Conservation (phyloP, 2,113 vertebrate genomes). For the Oreotrochilus melanogaster region DNA sequence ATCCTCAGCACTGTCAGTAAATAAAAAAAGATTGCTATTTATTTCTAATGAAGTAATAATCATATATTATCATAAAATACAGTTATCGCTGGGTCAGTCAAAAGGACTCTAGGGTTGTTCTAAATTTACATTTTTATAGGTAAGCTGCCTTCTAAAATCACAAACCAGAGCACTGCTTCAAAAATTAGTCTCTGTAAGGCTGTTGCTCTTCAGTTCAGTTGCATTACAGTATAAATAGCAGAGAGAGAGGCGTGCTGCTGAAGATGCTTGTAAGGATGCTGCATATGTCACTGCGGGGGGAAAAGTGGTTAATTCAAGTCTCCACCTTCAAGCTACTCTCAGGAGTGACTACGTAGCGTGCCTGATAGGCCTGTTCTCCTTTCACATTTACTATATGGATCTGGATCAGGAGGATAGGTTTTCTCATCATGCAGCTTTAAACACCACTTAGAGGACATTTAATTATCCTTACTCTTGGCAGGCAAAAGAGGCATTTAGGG, state of each 20-base stretch:
- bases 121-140: background rate
- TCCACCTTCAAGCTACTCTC: background rate
- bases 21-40: background rate
- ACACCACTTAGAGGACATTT: slow-evolving; percentile 21
- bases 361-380: background rate
- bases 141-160: background rate
- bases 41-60: background rate
- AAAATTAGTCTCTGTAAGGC: slow-evolving; percentile 9
- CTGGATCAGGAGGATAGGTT: background rate
- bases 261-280: slow-evolving; percentile 32
- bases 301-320: slow-evolving; percentile 42
- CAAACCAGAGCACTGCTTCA: slow-evolving; percentile 6
- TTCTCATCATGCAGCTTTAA: slow-evolving; percentile 41
- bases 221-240: slow-evolving; percentile 29
- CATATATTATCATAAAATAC: background rate
- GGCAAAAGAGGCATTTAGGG: slow-evolving; percentile 17
- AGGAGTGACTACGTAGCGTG: background rate
- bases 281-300: slow-evolving; percentile 8
- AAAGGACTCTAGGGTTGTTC: background rate
- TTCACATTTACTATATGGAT: slow-evolving; percentile 11
- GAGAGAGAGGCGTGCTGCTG: background rate
- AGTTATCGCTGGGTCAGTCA: background rate
- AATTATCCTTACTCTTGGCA: slow-evolving; percentile 56
- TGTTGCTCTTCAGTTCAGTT: slow-evolving; percentile 7
- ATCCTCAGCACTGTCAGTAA: background rate